A percentile compares a stretch with the other conserved stretches of the same genome.
Evolutionary conservation across 2,113 vertebrate species (phyloP).

Genomic region (Corvus hawaiiensis): DNA sequence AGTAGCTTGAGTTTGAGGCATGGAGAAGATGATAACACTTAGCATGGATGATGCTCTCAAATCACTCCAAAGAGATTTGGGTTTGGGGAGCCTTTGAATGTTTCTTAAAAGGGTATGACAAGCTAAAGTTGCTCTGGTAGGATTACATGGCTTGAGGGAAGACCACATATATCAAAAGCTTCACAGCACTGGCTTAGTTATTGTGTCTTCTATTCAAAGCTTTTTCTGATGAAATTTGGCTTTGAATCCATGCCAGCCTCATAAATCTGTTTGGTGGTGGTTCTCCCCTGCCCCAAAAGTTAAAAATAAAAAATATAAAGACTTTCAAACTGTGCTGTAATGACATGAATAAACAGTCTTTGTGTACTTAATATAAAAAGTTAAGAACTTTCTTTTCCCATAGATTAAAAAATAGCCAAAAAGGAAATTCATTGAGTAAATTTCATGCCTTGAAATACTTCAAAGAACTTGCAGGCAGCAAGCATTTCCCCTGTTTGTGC

Average conservation of each 20-base stretch:
- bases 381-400: background rate
- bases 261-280: background rate
- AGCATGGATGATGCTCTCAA: background rate
- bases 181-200: background rate
- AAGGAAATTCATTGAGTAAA: background rate
- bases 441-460: background rate
- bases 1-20: background rate
- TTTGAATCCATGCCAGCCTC: conserved; percentile 26
- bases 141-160: background rate
- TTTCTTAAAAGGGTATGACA: background rate
- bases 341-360: background rate
- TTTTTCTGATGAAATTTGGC: background rate
- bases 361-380: background rate
- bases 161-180: background rate
- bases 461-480: background rate
- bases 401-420: background rate
- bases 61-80: background rate
- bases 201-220: background rate
- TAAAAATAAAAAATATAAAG: background rate
- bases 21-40: background rate
- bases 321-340: background rate
- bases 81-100: background rate
- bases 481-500: background rate
- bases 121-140: background rate
- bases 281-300: background rate